These are phyloP conservation scores for Mustelus asterias DNA, from an alignment of 2,113 vertebrate genomes.

Conservation along the genomic window DNA sequence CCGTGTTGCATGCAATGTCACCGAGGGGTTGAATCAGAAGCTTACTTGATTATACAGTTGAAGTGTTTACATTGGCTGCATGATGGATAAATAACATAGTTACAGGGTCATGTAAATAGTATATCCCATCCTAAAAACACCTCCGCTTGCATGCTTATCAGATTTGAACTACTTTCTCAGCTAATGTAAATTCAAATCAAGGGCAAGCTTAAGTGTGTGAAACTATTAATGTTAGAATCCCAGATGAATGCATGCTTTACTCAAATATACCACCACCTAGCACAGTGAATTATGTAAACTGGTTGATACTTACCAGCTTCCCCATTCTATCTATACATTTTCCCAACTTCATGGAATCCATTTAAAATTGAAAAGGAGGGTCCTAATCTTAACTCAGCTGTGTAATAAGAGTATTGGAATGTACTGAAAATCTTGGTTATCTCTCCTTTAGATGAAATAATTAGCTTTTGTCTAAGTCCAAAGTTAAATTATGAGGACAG, in stretches of 20 bases:
- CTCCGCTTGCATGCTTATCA: slow-evolving; percentile 27
- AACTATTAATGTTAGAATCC: slow-evolving; percentile 9
- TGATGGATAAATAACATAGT: slow-evolving; percentile 18
- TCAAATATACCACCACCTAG: background rate
- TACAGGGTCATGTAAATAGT: slow-evolving; percentile 27
- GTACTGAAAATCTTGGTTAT: background rate
- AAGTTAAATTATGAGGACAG: no score
- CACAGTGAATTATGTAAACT: background rate
- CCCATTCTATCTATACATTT: background rate
- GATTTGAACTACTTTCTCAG: slow-evolving; percentile 6
- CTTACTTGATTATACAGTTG: slow-evolving; percentile 33
- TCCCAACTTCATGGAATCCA: background rate
- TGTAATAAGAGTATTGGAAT: background rate
- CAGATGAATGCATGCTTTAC: background rate
- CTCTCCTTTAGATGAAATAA: background rate
- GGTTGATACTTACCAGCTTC: background rate
- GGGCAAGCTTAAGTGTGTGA: background rate
- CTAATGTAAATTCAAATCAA: background rate
- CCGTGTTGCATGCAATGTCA: slow-evolving; percentile 21
- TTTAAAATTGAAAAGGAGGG: background rate
- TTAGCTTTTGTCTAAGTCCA: background rate
- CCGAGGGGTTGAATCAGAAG: slow-evolving; percentile 29
- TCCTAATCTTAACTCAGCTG: background rate
- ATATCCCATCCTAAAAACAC: background rate
- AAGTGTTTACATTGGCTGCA: slow-evolving; percentile 26